Base-by-base conservation (phyloP, 2,797 vertebrate species). In the Sebastes matsubarae region DNA sequence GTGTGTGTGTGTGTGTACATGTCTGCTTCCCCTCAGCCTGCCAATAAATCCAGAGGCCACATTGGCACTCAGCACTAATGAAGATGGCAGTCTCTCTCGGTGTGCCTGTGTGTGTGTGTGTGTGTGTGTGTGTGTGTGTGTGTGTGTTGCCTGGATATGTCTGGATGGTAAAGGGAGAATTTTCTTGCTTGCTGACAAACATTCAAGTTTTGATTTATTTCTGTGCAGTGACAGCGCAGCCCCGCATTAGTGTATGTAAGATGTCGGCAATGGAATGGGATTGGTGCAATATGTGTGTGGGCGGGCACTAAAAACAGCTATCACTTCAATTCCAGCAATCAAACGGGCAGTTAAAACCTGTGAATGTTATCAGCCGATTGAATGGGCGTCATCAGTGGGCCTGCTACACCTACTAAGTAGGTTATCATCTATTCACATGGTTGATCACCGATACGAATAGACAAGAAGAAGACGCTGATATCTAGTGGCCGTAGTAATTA, bases 1-100 rank as follows among this genome's bases (percentile, higher is more conserved):
- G 66, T 16, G 16, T 10, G 58, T 60, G 68, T 80, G 66, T 18
- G 3, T 8, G 34, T 36, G 36, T 74, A 42, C 30, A 29, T 57
- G 75, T 79, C 18, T 78, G 70, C 58, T 60, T 83, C 58, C 61
- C 38, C 46, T 81, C 72, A 68, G 77, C 38, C 60, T 78, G 55
- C 81, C 77, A 82, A 86, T 87, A 84, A 89, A 91, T 89, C 77
- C 65, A 79, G 80, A 72, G 78, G 68, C 83, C 84, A 83, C 78
- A 82, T 57, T 79, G 74, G 82, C 84, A 90, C 87, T 90, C 77
- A 79, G 77, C 84, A 66, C 87, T 90, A 88, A 91, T 91, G 85
- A 93, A 88, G 79, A 90, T 68, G 72, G 77, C 76, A 77, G 87
- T 83, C 79, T 75, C 29, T 36, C 58, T 72, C 7, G 0, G 11